Percentiles rank a stretch among this genome's conserved stretches.
phyloP scores from a whole-genome alignment of 2,113 vertebrate genomes.

The Aepyceros melampus region DNA sequence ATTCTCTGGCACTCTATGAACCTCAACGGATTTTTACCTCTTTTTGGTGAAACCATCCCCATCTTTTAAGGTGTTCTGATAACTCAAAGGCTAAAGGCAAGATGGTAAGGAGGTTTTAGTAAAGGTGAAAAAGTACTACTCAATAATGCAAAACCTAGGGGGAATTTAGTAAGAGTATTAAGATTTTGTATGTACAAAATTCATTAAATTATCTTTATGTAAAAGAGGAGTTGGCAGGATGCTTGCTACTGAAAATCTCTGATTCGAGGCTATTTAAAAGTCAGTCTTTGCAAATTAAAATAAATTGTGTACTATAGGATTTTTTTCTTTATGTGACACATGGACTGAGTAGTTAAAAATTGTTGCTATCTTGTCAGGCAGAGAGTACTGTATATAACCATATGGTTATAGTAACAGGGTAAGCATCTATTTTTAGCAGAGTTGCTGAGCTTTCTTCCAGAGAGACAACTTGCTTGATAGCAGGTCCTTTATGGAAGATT shows the following conservation, averaged over 20 bases:
- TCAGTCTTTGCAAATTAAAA: constrained; percentile 10
- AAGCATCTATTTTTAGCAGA: not conserved
- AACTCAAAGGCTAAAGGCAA: not conserved
- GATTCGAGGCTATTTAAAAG: not conserved
- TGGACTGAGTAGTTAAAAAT: not conserved
- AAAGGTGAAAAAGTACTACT: not conserved
- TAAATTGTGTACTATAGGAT: not conserved
- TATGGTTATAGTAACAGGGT: not conserved
- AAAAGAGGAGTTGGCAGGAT: not conserved
- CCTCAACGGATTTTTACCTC: not conserved
- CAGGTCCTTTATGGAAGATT: not conserved
- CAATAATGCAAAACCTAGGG: not conserved
- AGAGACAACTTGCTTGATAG: constrained; percentile 8
- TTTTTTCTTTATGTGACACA: not conserved
- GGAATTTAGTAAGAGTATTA: not conserved
- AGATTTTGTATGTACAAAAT: not conserved
- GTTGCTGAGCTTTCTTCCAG: not conserved
- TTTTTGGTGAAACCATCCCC: not conserved
- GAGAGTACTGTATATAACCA: not conserved
- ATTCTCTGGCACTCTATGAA: not conserved
- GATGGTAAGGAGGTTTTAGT: not conserved
- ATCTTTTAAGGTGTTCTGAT: not conserved
- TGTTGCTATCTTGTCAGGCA: not conserved
- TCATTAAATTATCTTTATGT: not conserved
- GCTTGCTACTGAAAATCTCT: not conserved